Conservation (phyloP, 2,888 invertebrate genomes). For the Cantharis lateralis region DNA sequence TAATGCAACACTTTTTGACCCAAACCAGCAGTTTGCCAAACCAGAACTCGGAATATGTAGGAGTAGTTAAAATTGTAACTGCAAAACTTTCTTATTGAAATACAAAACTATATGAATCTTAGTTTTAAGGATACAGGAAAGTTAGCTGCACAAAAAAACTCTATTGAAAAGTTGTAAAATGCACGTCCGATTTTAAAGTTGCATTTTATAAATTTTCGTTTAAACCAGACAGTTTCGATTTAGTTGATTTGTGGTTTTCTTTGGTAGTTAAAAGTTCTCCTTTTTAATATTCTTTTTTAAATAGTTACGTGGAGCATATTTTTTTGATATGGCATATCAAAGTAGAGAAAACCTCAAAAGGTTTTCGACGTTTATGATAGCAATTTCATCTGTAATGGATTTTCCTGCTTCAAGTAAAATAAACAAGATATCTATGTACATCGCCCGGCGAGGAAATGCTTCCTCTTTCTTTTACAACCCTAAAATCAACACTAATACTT, state of each 20-base stretch:
- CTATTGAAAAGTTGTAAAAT: constrained; percentile 27
- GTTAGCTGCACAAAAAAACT: constrained; percentile 24
- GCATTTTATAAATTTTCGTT: neutral
- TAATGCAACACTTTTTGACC: constrained; percentile 24
- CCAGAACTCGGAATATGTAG: constrained; percentile 11
- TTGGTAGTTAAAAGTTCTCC: neutral
- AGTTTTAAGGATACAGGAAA: constrained; percentile 4
- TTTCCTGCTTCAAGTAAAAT: constrained; percentile 7
- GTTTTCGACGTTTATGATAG: neutral
- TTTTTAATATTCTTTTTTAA: neutral
- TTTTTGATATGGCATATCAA: neutral
- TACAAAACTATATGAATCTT: constrained; percentile 13
- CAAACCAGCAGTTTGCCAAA: constrained; percentile 5
- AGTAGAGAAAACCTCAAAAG: neutral
- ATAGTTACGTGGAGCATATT: neutral
- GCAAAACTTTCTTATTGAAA: constrained; percentile 26
- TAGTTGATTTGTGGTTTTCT: neutral
- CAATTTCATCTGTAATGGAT: constrained; percentile 3
- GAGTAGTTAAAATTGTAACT: constrained; percentile 12
- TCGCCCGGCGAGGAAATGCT: constrained; percentile 40
- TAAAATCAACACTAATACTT: constrained; percentile 36
- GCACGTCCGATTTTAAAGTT: neutral
- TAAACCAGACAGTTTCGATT: neutral
- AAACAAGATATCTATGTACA: constrained; percentile 27
- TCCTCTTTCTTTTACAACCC: constrained; percentile 36